These are phyloP conservation scores for Nylanderia fulva DNA, from an alignment of 1,140 invertebrate genomes.

Conservation along the genomic window DNA sequence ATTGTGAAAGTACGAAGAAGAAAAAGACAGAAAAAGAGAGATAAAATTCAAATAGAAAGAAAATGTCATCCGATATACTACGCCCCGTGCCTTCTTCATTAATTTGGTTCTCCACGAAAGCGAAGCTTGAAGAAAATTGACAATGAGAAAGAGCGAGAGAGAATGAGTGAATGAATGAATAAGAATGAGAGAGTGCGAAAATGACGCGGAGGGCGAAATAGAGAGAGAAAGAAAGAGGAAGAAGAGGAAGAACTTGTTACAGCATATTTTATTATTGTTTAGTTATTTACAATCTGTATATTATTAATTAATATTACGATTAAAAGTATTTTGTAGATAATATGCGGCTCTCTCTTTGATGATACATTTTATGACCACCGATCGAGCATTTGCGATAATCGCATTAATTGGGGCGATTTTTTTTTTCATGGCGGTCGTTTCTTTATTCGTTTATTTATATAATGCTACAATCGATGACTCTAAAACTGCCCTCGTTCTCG, in stretches of 20 bases:
- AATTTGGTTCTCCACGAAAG: constrained; percentile 60
- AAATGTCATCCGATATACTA: constrained; percentile 71
- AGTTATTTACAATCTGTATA: constrained; percentile 86
- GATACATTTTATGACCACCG: constrained; percentile 28
- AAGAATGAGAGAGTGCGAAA: neutral
- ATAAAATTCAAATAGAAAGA: constrained; percentile 28
- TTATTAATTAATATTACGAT: constrained; percentile 85
- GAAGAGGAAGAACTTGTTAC: constrained; percentile 81
- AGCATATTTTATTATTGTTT: constrained; percentile 86
- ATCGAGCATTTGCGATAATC: neutral
- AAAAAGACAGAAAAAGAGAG: constrained; percentile 15
- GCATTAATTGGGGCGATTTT: constrained; percentile 1
- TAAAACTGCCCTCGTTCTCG: constrained; percentile 20
- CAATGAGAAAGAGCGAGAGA: neutral
- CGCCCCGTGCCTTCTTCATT: constrained; percentile 81
- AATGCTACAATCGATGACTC: constrained; percentile 38
- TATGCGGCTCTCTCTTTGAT: constrained; percentile 72
- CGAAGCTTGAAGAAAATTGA: constrained; percentile 31
- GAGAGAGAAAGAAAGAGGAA: constrained; percentile 55
- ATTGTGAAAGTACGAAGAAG: neutral
- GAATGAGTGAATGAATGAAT: constrained; percentile 48
- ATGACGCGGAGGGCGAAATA: constrained; percentile 48
- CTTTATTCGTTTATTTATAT: neutral
- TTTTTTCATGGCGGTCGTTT: neutral
- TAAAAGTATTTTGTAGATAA: constrained; percentile 86